A percentile compares a stretch with the other conserved stretches of the same genome.
These are phyloP conservation scores for Bradypodion pumilum DNA, from an alignment of 2,797 vertebrate species.

Conservation along the genomic window DNA sequence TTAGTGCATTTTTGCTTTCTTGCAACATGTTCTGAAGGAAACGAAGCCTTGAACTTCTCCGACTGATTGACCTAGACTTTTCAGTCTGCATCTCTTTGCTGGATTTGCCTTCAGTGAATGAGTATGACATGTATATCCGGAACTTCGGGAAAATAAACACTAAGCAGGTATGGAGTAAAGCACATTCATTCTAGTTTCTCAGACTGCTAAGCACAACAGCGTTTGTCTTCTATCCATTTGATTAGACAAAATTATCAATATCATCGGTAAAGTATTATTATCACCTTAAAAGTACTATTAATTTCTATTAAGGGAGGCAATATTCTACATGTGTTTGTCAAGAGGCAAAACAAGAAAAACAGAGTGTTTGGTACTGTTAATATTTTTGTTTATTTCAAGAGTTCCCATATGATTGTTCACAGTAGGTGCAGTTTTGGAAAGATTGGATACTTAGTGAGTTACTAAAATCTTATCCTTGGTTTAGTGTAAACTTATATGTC, in stretches of 20 bases:
- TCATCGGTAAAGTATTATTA: background rate
- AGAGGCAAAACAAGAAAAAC: background rate
- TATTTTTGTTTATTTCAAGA: background rate
- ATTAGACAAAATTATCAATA: background rate
- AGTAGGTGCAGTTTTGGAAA: background rate
- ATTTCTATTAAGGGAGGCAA: background rate
- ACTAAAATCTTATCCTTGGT: background rate
- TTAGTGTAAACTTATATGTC: background rate
- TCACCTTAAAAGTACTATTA: background rate
- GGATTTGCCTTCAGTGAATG: conserved; percentile 91
- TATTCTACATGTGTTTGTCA: background rate
- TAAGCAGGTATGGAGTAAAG: conserved; percentile 82
- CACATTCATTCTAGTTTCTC: conserved; percentile 17
- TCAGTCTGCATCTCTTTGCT: conserved; percentile 85
- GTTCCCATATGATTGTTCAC: background rate
- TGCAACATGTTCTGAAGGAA: conserved; percentile 77
- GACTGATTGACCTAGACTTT: conserved; percentile 92
- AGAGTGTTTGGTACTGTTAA: background rate
- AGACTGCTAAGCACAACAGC: conserved; percentile 14
- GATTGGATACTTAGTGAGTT: background rate
- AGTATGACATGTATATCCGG: conserved; percentile 96
- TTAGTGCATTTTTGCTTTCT: conserved; percentile 45
- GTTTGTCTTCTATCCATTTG: conserved; percentile 10
- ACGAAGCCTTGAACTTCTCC: conserved; percentile 87
- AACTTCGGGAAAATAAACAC: conserved; percentile 91